phyloP scores from a whole-genome alignment of 2,888 invertebrate genomes.

The Myopa testacea region DNA sequence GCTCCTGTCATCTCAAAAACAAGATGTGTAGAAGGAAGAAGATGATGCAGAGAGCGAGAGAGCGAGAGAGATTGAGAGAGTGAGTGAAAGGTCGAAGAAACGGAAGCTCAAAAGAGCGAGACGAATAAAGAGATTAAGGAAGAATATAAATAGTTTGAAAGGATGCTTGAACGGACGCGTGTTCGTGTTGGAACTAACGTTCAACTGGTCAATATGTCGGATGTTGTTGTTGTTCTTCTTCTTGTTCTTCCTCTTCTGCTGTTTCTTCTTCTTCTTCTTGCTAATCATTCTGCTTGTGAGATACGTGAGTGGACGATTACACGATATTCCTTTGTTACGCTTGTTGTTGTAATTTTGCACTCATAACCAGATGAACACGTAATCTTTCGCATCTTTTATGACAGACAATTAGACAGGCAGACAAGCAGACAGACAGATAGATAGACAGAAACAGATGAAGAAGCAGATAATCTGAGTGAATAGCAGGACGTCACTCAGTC shows the following conservation, averaged over 20 bases:
- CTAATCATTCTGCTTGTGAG: conserved; percentile 1
- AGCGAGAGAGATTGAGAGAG: neutral
- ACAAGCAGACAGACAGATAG: too few relatives aligned
- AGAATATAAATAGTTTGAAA: neutral
- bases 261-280: neutral
- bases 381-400: neutral
- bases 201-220: too few relatives aligned
- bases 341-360: conserved; percentile 27
- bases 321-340: neutral
- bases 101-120: neutral
- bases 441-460: too few relatives aligned
- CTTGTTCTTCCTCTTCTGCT: neutral
- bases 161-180: too few relatives aligned
- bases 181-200: too few relatives aligned
- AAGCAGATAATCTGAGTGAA: too few relatives aligned
- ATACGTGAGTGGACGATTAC: neutral
- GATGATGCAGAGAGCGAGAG: neutral
- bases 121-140: neutral
- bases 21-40: neutral
- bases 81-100: neutral
- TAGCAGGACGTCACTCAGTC: too few relatives aligned
- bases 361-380: conserved; percentile 22
- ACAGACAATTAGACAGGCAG: too few relatives aligned
- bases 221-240: neutral
- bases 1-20: neutral